A percentile compares a stretch with the other conserved stretches of the same genome.
Conservation (phyloP, 2,888 invertebrate species). For the Tanaodytes sp. region DNA sequence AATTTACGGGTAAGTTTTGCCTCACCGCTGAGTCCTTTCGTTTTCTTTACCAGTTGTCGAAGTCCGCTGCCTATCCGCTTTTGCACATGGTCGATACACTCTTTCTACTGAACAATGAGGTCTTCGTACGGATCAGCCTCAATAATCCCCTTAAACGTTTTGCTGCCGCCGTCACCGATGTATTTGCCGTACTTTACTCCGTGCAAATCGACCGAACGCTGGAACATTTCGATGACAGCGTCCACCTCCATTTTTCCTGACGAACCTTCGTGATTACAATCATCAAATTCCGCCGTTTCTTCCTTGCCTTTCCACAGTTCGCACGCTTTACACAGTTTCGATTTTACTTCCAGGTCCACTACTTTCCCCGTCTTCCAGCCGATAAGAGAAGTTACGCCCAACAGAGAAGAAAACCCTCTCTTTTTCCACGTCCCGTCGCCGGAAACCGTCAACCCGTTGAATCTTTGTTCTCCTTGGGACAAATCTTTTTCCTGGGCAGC, state of each 20-base stretch:
- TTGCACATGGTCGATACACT: conserved; percentile 10
- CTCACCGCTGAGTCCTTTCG: conserved; percentile 1
- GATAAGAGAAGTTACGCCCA: conserved; percentile 28
- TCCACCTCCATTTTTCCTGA: conserved; percentile 50
- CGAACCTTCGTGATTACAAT: conserved; percentile 36
- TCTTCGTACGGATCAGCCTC: conserved; percentile 26
- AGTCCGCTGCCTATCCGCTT: conserved; percentile 12
- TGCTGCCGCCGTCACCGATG: conserved; percentile 24
- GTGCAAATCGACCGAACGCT: conserved; percentile 17
- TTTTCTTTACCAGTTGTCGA: conserved; percentile 9
- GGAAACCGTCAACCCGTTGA: conserved; percentile 2
- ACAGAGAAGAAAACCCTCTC: conserved; percentile 11
- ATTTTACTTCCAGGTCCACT: conserved; percentile 27
- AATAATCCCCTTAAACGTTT: conserved; percentile 22
- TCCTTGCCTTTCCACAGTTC: conserved; percentile 30
- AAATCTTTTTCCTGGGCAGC: conserved; percentile 17
- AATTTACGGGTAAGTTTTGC: conserved; percentile 32
- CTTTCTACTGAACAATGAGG: conserved; percentile 28
- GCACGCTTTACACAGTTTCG: conserved; percentile 34
- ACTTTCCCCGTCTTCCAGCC: conserved; percentile 31
- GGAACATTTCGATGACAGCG: conserved; percentile 30
- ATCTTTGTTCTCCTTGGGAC: conserved; percentile 1
- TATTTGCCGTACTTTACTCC: conserved; percentile 27
- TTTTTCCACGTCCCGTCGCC: conserved; percentile 21
- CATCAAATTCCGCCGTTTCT: conserved; percentile 17